These are phyloP conservation scores for Lydus trimaculatus DNA, from an alignment of 2,888 invertebrate genomes.

Conservation along the genomic window DNA sequence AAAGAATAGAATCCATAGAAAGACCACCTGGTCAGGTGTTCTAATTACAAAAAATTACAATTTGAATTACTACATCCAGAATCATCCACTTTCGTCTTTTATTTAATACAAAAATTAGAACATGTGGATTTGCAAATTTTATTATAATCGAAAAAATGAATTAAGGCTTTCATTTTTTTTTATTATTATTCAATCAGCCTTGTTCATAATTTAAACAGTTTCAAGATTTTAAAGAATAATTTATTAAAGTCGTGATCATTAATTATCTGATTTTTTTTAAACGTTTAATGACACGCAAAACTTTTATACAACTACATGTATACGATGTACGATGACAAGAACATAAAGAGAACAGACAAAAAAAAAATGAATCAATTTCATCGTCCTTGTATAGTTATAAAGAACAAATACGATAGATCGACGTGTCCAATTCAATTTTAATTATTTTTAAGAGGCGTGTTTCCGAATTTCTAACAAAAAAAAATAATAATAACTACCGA, in stretches of 20 bases:
- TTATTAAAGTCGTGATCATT: neutral
- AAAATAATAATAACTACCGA: neutral
- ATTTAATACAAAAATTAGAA: neutral
- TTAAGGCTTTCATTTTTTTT: neutral
- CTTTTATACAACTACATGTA: neutral
- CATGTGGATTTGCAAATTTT: neutral
- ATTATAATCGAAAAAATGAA: neutral
- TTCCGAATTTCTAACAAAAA: neutral
- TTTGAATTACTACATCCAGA: neutral
- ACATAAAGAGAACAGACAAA: neutral
- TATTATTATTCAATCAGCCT: neutral
- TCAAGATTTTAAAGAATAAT: slow-evolving; percentile 8
- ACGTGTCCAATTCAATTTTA: slow-evolving; percentile 16
- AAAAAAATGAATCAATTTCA: slow-evolving; percentile 5
- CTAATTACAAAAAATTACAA: neutral
- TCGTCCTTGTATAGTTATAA: slow-evolving; percentile 7
- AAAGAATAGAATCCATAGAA: neutral
- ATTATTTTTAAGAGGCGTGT: slow-evolving; percentile 12
- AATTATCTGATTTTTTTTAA: slow-evolving; percentile 4
- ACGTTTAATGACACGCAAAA: neutral
- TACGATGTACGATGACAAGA: no score
- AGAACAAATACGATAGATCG: slow-evolving; percentile 4
- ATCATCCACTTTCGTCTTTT: neutral
- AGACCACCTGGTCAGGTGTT: neutral
- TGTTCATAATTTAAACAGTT: neutral